Percentiles rank a stretch among this genome's conserved stretches.
Evolutionary conservation across 1,140 invertebrate species (phyloP).

Genomic region (Drosophila parabipectinata): DNA sequence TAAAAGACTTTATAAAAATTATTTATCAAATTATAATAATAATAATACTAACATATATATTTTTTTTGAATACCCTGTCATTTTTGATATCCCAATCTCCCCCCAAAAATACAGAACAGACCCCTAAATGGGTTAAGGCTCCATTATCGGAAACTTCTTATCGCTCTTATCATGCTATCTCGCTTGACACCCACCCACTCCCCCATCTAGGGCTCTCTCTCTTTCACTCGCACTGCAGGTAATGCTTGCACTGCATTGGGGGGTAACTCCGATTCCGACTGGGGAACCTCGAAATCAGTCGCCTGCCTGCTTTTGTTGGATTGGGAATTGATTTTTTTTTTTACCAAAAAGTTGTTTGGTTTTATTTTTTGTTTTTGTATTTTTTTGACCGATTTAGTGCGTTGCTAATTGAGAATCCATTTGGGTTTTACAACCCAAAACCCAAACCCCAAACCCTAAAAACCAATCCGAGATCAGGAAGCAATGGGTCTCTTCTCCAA

Average conservation of each 20-base stretch:
- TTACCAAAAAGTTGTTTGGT: background rate
- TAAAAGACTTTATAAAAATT: no score
- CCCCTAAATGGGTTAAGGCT: constrained; percentile 31
- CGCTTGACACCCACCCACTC: background rate
- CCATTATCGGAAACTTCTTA: constrained; percentile 23
- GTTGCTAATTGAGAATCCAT: constrained; percentile 67
- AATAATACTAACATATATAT: no score
- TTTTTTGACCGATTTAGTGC: constrained; percentile 28
- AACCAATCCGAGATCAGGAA: constrained; percentile 17
- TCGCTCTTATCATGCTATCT: constrained; percentile 32
- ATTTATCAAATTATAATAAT: no score
- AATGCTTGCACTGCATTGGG: constrained; percentile 9
- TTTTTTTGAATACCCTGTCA: no score
- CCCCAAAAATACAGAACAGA: background rate
- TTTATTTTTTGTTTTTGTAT: background rate
- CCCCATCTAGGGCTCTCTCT: constrained; percentile 2
- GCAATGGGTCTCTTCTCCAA: constrained; percentile 70
- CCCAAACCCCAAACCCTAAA: no score
- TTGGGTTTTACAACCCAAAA: constrained; percentile 38
- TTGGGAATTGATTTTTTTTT: constrained; percentile 12
- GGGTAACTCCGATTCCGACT: background rate
- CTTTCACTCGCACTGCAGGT: constrained; percentile 2
- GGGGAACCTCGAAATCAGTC: constrained; percentile 38
- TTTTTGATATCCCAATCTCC: background rate
- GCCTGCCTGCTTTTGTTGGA: constrained; percentile 16